Evolutionary conservation across 2,113 vertebrate genomes (phyloP), one percentile per base, ranked within the genome.

Genomic region (Leuciscus idus): DNA sequence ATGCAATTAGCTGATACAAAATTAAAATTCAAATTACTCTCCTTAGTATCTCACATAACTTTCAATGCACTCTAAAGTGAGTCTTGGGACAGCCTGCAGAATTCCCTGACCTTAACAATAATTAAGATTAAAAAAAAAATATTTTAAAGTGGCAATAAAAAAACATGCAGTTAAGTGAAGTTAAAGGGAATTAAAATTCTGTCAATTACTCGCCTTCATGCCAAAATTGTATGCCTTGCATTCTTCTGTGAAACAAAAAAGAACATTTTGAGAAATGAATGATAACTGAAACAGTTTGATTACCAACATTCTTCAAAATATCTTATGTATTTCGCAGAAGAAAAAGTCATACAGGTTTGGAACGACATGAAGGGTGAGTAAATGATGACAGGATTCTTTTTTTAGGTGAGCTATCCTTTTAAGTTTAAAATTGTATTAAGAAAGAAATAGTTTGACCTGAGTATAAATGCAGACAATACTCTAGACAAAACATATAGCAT

Each of bases 1-100:
- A 43, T 48, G n/a, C 4, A 81, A 81, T 66, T 48, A 66, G 39
- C 64, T 70, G 46, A 50, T 55, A 70, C 28, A 70, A 82, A 82
- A 82, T 68, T 6, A 21, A 36, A 77, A 81, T 81, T 82, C 80
- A 33, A 19, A 68, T 50, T 10, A 46, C 78, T 46, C 12, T 11
- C 11, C 23, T 75, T 75, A 75, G 12, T 50, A 74, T 23, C 43
- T 7, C 6, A 15, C 43, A 28, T 2, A 46, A 4, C n/a, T 46
- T n/a, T 43, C 10, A 23, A 0, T 12, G 52, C 17, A 4, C 75
- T 33, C 52, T n/a, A 1, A 13, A 26, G 33, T 61, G 76, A 79
- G 33, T 23, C 55, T 15, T 80, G 23, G 55, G 33, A n/a, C 21
- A 43, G 33, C 6, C 13, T 62, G 4, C 33, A 62, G 23, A 80